Conservation (phyloP, 2,113 vertebrate species). For the Ceyx melanurus region DNA sequence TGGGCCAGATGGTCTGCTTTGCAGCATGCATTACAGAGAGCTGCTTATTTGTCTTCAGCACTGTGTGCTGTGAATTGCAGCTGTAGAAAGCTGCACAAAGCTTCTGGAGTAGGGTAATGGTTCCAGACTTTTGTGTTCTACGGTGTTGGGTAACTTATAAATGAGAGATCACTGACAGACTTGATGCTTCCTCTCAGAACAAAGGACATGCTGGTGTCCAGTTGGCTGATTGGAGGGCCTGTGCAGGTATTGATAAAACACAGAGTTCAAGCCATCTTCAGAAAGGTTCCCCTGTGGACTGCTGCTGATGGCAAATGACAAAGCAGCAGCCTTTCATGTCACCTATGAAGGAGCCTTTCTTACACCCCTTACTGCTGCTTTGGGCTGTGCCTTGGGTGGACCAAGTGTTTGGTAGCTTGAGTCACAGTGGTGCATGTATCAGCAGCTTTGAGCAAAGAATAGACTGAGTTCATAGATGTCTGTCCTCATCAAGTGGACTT, state of each 20-base stretch:
- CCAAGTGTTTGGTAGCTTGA: neutral
- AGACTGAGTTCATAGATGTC: neutral
- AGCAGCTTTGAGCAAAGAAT: neutral
- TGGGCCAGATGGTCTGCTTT: neutral
- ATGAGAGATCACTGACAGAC: neutral
- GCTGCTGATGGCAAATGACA: neutral
- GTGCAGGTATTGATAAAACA: neutral
- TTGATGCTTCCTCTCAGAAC: neutral
- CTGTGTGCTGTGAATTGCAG: neutral
- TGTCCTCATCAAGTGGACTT: neutral
- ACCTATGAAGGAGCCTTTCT: neutral
- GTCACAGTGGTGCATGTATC: accelerated
- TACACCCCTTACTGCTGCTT: neutral
- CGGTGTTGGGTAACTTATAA: neutral
- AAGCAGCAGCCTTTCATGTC: neutral
- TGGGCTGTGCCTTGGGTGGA: neutral
- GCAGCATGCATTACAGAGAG: neutral
- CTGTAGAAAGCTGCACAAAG: neutral
- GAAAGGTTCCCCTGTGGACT: neutral
- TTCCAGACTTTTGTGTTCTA: neutral
- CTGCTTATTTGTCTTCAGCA: neutral
- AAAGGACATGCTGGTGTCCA: neutral
- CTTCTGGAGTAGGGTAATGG: neutral
- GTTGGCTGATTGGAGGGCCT: neutral
- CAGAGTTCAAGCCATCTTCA: accelerated